A percentile compares a stretch with the other conserved stretches of the same genome.
Evolutionary conservation across 1,140 invertebrate species (phyloP).

Genomic region (Megathymus violae): DNA sequence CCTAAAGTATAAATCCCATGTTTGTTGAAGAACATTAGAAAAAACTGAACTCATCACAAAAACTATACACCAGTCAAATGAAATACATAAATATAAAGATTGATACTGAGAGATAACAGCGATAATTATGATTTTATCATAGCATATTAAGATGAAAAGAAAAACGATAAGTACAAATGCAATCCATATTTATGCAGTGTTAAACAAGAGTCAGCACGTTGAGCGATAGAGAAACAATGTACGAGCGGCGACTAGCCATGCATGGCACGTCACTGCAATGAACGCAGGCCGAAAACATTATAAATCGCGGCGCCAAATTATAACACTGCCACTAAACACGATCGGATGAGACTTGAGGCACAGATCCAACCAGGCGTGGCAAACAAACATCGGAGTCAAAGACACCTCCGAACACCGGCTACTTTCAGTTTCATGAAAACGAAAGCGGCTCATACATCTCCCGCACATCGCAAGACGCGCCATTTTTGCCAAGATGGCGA

Average conservation of each 20-base stretch:
- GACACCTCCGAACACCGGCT: conserved; percentile 74
- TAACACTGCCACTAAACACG: conserved; percentile 61
- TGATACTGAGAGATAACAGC: conserved; percentile 18
- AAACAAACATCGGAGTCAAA: conserved; percentile 78
- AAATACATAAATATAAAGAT: neutral
- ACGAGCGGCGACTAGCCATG: conserved; percentile 42
- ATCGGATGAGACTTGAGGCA: conserved; percentile 57
- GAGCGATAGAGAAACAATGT: conserved; percentile 32
- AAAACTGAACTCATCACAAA: neutral
- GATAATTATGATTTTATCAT: conserved; percentile 29
- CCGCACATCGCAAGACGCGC: conserved; percentile 53
- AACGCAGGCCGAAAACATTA: conserved; percentile 59
- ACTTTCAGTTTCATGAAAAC: conserved; percentile 79
- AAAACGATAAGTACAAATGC: conserved; percentile 30
- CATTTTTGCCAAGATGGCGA: conserved; percentile 63
- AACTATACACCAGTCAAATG: neutral
- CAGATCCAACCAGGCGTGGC: conserved; percentile 64
- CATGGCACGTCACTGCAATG: conserved; percentile 44
- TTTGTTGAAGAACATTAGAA: too few relatives aligned
- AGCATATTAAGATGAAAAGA: conserved; percentile 23
- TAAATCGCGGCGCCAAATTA: conserved; percentile 65
- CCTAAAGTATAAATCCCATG: too few relatives aligned
- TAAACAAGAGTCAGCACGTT: conserved; percentile 29
- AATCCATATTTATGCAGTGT: conserved; percentile 33
- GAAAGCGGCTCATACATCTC: conserved; percentile 71